Conservation (phyloP, 2,113 vertebrate genomes). For the Gallinago paraguaiae region DNA sequence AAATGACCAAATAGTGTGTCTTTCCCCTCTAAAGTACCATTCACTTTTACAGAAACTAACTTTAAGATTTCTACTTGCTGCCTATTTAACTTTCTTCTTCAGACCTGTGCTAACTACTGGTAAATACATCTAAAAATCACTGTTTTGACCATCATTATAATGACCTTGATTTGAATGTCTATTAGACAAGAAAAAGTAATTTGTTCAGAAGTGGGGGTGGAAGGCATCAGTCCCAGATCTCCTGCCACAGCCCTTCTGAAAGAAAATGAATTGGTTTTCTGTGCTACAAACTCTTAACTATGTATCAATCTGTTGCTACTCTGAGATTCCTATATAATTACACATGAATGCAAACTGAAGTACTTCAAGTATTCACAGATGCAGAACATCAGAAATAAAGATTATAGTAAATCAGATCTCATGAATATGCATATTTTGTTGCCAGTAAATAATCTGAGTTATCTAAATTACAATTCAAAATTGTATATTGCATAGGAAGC, state of each 20-base stretch:
- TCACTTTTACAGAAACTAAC: neutral
- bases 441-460: conserved; percentile 70
- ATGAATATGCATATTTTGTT: conserved; percentile 76
- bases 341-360: conserved; percentile 46
- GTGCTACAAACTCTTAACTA: neutral
- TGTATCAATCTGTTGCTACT: conserved; percentile 42
- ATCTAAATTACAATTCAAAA: conserved; percentile 76
- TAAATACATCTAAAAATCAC: neutral
- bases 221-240: neutral
- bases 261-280: neutral
- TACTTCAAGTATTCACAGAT: conserved; percentile 64
- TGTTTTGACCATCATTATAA: neutral
- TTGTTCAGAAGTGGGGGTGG: neutral
- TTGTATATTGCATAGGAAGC: conserved; percentile 66
- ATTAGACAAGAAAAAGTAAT: neutral
- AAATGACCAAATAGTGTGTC: accelerated
- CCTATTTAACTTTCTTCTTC: neutral
- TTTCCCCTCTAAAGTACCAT: neutral
- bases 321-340: conserved; percentile 57
- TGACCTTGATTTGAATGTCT: neutral
- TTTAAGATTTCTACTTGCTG: neutral
- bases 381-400: conserved; percentile 70
- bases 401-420: conserved; percentile 70
- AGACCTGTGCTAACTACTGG: neutral
- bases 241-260: neutral